Evolutionary conservation across 2,113 vertebrate genomes (phyloP).

Genomic region (Aphelocoma coerulescens): DNA sequence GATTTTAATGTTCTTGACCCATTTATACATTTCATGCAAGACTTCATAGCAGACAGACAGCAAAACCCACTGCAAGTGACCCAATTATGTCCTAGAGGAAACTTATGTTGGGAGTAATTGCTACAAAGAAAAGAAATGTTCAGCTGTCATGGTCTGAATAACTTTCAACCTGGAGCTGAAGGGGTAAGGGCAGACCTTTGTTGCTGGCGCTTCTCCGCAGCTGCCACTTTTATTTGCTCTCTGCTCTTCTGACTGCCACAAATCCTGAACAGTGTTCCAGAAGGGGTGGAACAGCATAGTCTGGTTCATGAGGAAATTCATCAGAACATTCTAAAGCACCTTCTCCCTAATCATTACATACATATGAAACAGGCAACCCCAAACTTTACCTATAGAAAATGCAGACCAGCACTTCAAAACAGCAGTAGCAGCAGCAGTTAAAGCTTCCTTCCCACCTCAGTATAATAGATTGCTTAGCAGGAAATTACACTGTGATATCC

Average conservation of each 20-base stretch:
- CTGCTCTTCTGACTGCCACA: background rate
- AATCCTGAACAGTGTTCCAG: background rate
- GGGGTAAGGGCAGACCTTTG: background rate
- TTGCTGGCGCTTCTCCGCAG: background rate
- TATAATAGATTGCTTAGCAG: background rate
- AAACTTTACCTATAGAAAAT: background rate
- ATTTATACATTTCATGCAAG: background rate
- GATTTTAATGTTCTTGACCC: background rate
- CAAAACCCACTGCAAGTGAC: background rate
- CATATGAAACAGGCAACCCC: background rate
- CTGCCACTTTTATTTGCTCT: background rate
- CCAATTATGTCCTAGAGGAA: background rate
- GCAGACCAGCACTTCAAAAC: background rate
- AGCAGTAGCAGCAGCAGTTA: background rate
- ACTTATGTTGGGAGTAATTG: background rate
- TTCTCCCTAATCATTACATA: background rate
- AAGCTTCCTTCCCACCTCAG: background rate
- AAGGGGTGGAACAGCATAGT: slow-evolving; percentile 1
- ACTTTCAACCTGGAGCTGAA: background rate
- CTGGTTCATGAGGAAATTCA: background rate
- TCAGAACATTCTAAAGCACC: background rate
- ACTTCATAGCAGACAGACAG: background rate
- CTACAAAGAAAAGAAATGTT: background rate
- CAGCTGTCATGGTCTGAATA: background rate
- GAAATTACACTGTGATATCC: background rate